These are phyloP conservation scores for Drosophila putrida DNA, from an alignment of 2,888 invertebrate genomes.

Conservation along the genomic window DNA sequence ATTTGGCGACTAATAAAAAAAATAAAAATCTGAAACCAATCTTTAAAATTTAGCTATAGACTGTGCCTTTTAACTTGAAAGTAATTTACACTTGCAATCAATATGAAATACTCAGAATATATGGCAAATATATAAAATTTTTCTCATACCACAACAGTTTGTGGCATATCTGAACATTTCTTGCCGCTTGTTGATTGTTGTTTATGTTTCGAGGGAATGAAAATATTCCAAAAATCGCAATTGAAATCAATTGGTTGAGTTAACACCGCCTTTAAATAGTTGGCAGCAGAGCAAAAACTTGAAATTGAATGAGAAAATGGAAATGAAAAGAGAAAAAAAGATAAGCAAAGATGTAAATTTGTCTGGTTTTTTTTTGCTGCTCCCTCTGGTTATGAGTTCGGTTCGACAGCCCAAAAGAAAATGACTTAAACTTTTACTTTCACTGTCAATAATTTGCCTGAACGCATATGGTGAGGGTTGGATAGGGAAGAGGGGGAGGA, in stretches of 20 bases:
- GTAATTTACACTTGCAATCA: neutral
- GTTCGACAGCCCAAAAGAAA: constrained; percentile 74
- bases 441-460: constrained; percentile 82
- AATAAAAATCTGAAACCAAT: too few relatives aligned
- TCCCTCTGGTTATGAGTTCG: constrained; percentile 28
- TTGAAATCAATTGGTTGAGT: constrained; percentile 53
- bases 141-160: constrained; percentile 7
- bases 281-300: constrained; percentile 11
- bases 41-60: too few relatives aligned
- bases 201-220: constrained; percentile 17
- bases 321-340: neutral
- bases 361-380: constrained; percentile 20
- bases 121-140: neutral
- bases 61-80: too few relatives aligned
- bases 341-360: constrained; percentile 53
- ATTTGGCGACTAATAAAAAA: too few relatives aligned
- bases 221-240: constrained; percentile 38
- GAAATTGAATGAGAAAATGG: constrained; percentile 3
- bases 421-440: constrained; percentile 81
- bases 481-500: too few relatives aligned
- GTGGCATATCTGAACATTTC: constrained; percentile 2
- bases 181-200: constrained; percentile 6
- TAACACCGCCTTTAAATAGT: constrained; percentile 38
- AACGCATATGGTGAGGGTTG: neutral
- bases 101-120: constrained; percentile 1